Evolutionary conservation across 2,888 invertebrate species (phyloP), one percentile per base, ranked within the genome.

Genomic region (Reticulitermes lucifugus): DNA sequence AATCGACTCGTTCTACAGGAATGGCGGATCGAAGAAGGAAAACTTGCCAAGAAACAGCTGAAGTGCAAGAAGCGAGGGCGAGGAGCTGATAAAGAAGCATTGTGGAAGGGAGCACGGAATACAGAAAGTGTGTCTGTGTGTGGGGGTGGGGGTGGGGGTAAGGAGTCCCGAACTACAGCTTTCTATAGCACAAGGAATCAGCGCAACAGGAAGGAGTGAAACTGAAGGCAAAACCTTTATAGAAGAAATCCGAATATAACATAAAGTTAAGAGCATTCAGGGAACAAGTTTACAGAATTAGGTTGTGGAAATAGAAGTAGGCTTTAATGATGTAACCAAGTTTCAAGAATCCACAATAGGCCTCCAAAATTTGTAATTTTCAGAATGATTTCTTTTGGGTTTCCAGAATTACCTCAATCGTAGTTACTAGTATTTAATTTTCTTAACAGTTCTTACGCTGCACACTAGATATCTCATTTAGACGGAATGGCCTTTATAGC

Each of bases 171-270:
- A 73, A 29, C 29, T 73, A 3, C 21, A 14, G 73, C 14, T 73
- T 73, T 73, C 41, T 41, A 73, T 73, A 41, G 73, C 73, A 7
- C 73, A 21, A 41, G 35, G 73, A n/a, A 41, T 73, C 73, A 73
- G 22, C 35, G 41, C 21, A 65, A 12, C 10, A 73, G 41, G 73
- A 73, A 41, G 41, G 12, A 60, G 65, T n/a, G 9, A 12, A n/a
- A 65, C 65, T 12, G 65, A 65, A 65, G 65, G 25, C 65, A 65
- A 6, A 25, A 12, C 0, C 25, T 65, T 65, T 25, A 46, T 7
- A 46, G 65, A 65, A 65, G n/a, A 65, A 65, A n/a, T 65, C 65
- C 5, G n/a, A 65, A 65, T n/a, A 5, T n/a, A 65, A 65, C 65
- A 65, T n/a, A 65, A 65, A 25, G 65, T 65, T 65, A 65, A 25